Conservation (phyloP, 1,140 invertebrate genomes). For the Steinernema khuongi region DNA sequence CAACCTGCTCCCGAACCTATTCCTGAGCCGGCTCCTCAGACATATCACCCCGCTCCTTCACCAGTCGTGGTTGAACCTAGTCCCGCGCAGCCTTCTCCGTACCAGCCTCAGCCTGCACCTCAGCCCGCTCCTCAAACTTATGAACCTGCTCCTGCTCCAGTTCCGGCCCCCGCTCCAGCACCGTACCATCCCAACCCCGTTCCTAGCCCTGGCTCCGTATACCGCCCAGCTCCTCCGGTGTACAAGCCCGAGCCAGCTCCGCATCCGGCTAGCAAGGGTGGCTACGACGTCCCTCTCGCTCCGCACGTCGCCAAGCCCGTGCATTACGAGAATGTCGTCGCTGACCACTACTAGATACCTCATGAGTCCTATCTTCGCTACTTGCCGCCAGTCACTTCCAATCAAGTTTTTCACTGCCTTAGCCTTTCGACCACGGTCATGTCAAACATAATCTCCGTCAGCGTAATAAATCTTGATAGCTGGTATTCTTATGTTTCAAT, state of each 20-base stretch:
- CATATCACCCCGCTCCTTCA: not conserved
- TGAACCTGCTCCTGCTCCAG: conserved; percentile 3
- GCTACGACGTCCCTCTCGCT: not conserved
- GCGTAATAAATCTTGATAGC: not conserved
- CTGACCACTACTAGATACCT: conserved; percentile 13
- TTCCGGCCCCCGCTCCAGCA: no score
- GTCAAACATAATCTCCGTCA: not conserved
- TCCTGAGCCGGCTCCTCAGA: no score
- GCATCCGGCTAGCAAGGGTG: not conserved
- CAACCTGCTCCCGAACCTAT: not conserved
- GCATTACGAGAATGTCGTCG: not conserved
- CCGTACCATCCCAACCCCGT: not conserved
- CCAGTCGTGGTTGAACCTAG: not conserved
- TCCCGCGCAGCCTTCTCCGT: not conserved
- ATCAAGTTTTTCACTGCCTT: conserved; percentile 6
- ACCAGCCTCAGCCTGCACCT: no score
- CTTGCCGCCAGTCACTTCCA: not conserved
- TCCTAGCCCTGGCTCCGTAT: not conserved
- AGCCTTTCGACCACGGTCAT: not conserved
- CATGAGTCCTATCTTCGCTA: not conserved
- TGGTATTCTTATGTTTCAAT: no score
- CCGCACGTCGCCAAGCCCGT: not conserved
- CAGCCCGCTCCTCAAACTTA: not conserved
- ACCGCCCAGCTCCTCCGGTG: not conserved
- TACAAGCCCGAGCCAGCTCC: not conserved